Conservation (phyloP, 2,888 invertebrate genomes). For the Anaspis maculata region DNA sequence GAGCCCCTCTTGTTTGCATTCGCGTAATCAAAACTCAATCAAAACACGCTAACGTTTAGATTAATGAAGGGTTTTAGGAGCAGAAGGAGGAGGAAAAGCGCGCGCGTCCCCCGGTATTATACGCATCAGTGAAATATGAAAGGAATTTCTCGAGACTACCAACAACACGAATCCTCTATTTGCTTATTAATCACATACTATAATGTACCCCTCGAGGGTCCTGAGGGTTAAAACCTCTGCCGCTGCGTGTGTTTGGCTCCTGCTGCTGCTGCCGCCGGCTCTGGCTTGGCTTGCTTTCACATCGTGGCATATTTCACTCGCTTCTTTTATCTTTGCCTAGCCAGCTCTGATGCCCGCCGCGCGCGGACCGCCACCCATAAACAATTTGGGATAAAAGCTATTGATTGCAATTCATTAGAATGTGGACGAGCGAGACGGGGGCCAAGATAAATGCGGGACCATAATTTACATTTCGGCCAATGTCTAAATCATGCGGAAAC, state of each 20-base stretch:
- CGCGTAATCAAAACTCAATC: conserved; percentile 15
- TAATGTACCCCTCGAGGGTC: no score
- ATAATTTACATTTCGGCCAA: no score
- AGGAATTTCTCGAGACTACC: conserved; percentile 8
- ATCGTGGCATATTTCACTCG: background rate
- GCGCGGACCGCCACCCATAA: conserved; percentile 11
- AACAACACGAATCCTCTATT: conserved; percentile 9
- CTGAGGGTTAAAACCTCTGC: no score
- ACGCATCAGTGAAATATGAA: conserved; percentile 11
- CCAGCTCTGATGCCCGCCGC: no score
- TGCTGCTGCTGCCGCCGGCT: no score
- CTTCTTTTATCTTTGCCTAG: conserved; percentile 14
- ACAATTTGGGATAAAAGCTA: conserved; percentile 14
- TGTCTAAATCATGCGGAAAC: no score
- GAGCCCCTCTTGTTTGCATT: conserved; percentile 5
- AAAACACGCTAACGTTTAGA: conserved; percentile 13
- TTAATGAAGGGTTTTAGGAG: conserved; percentile 14
- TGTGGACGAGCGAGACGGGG: no score
- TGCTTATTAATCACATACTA: conserved; percentile 12
- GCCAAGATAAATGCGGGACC: no score
- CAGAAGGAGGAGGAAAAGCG: no score
- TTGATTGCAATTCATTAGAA: conserved; percentile 11
- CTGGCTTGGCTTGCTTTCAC: no score
- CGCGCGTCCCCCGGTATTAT: no score
- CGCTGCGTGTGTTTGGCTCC: no score